Percentiles rank a stretch among this genome's conserved stretches.
These are phyloP conservation scores for Recurvirostra avosetta DNA, from an alignment of 2,113 vertebrate genomes.

Conservation along the genomic window DNA sequence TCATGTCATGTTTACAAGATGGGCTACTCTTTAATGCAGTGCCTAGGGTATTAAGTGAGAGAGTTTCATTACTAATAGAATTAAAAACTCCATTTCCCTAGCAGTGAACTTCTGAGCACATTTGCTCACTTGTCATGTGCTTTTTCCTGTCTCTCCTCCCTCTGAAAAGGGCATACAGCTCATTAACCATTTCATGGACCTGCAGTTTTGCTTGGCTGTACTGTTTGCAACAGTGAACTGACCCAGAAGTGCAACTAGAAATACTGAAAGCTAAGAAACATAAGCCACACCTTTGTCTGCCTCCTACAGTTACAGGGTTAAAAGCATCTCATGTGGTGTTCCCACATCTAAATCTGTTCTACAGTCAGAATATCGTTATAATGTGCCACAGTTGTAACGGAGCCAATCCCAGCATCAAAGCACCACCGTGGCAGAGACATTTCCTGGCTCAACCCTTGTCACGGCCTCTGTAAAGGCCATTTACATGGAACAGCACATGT, in stretches of 20 bases:
- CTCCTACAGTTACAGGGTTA: neutral
- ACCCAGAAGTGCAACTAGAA: neutral
- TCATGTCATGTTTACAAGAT: neutral
- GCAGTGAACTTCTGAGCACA: neutral
- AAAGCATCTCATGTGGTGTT: neutral
- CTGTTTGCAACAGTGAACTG: neutral
- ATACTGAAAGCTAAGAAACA: neutral
- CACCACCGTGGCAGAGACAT: neutral
- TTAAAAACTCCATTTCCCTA: neutral
- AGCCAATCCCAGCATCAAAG: neutral
- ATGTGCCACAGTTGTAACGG: accelerated
- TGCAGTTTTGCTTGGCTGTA: neutral
- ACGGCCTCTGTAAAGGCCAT: neutral
- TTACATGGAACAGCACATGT: neutral
- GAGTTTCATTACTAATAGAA: neutral
- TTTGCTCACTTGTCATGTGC: neutral
- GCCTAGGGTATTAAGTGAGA: neutral
- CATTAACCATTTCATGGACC: neutral
- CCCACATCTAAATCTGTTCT: neutral
- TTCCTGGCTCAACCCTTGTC: neutral
- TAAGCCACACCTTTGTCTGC: neutral
- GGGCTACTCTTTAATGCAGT: neutral
- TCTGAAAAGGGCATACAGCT: neutral
- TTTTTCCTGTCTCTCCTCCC: neutral
- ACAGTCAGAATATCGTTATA: neutral